Base-by-base conservation (phyloP, 2,888 invertebrate genomes). In the Rhamphomyia laevipes region DNA sequence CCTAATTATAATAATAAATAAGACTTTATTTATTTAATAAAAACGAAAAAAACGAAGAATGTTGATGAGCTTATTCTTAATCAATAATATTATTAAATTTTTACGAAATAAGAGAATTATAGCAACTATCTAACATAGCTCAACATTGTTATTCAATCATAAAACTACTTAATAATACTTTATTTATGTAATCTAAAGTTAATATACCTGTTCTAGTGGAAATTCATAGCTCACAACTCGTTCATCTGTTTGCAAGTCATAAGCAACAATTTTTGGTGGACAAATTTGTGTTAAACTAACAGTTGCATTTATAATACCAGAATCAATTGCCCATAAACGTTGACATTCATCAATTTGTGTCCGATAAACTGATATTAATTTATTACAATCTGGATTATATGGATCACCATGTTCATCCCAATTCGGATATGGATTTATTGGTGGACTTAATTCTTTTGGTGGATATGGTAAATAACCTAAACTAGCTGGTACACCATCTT, bases 271-370 rank as follows among this genome's bases (percentile, higher is more conserved):
- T 57, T 83, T 80, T 0, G 87, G 86, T 1, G 84, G 81, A 58
- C 86, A 86, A 16, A 82, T 66, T 63, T 83, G 84, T 52, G 77
- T 77, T 0, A 84, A 76, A 46, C 72, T 72, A n/a, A 77, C 76
- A 15, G 80, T 80, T 1, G 81, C 76, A 58, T 87, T 78, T 4
- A 83, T 77, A 61, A 84, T 81, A 1, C 89, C 89, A 0, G 86
- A 84, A 66, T 89, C 88, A 51, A 89, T 70, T 0, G 86, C 77
- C 88, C 88, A 89, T 5, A 89, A 71, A 37, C 86, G 76, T 44
- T 82, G 80, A 56, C 89, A 89, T 1, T 76, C 72, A 64, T 89
- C 89, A 0, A 81, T 78, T 58, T 78, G 77, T 43, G 86, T 73
- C 21, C 89, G 75, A 61, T 87, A 88, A 1, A 87, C 86, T 2